Evolutionary conservation across 2,888 invertebrate species (phyloP).

Genomic region (Cryptosula pallasiana): DNA sequence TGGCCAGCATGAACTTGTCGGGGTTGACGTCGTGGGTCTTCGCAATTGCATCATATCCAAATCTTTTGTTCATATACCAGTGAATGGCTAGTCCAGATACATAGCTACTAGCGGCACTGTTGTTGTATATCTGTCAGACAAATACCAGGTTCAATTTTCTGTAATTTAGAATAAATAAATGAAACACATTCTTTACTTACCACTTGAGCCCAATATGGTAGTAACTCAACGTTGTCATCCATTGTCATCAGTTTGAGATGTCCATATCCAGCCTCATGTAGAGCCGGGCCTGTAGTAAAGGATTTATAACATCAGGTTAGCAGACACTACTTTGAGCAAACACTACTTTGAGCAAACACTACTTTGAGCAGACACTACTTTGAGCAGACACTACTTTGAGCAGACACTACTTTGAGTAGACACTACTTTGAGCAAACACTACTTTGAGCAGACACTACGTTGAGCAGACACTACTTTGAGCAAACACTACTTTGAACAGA

Average conservation of each 20-base stretch:
- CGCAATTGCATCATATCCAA: conserved; percentile 61
- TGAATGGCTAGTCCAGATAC: conserved; percentile 74
- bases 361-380: too few relatives aligned
- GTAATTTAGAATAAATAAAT: background rate
- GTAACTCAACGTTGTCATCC: conserved; percentile 67
- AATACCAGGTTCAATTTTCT: background rate
- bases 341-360: too few relatives aligned
- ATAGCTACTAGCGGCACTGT: conserved; percentile 41
- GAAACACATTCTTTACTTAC: conserved; percentile 54
- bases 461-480: too few relatives aligned
- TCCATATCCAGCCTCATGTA: conserved; percentile 61
- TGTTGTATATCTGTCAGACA: conserved; percentile 40
- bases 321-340: too few relatives aligned
- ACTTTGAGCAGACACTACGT: too few relatives aligned
- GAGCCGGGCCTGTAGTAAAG: conserved; percentile 57
- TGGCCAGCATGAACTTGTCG: conserved; percentile 68
- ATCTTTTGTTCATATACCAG: conserved; percentile 70
- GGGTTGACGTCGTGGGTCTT: conserved; percentile 62
- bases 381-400: too few relatives aligned
- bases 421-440: too few relatives aligned
- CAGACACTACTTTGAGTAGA: too few relatives aligned
- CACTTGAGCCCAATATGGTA: conserved; percentile 64
- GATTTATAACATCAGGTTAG: too few relatives aligned
- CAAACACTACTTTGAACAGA: too few relatives aligned
- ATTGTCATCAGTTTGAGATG: conserved; percentile 66